Evolutionary conservation across 2,888 invertebrate species (phyloP).

Genomic region (Hipparchia semele): DNA sequence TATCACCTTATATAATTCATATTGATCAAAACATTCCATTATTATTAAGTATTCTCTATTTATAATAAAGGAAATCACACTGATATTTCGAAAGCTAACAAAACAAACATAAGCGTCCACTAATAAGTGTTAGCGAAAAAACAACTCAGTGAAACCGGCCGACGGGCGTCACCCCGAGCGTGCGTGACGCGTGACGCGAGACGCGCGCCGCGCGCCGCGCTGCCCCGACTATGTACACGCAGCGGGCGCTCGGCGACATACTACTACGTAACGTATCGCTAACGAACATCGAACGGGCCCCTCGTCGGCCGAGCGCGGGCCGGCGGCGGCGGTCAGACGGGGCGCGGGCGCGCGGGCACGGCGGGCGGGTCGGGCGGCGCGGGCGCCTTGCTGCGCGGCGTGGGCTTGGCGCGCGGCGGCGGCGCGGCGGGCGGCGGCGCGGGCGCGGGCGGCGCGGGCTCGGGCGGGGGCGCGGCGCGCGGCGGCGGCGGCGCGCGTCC

Average conservation of each 20-base stretch:
- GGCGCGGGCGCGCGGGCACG: conserved; percentile 43
- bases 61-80: conserved; percentile 77
- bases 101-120: conserved; percentile 78
- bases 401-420: conserved; percentile 66
- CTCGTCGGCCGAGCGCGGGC: conserved; percentile 27
- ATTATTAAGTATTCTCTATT: conserved; percentile 60
- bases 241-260: no score
- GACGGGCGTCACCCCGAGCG: conserved; percentile 45
- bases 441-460: conserved; percentile 69
- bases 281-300: no score
- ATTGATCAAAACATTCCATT: conserved; percentile 76
- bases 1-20: conserved; percentile 54
- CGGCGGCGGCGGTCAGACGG: conserved; percentile 54
- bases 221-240: conserved; percentile 52
- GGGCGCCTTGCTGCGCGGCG: conserved; percentile 42
- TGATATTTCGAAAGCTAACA: conserved; percentile 79
- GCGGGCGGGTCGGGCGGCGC: conserved; percentile 48
- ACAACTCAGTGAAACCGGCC: conserved; percentile 61
- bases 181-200: conserved; percentile 33
- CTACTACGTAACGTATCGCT: no score
- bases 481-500: conserved; percentile 60
- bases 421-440: conserved; percentile 67
- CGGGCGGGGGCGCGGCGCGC: conserved; percentile 46
- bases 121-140: conserved; percentile 72
- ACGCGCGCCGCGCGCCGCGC: conserved; percentile 44